phyloP scores from a whole-genome alignment of 2,888 invertebrate species.

The Parapristionchus giblindavisi region DNA sequence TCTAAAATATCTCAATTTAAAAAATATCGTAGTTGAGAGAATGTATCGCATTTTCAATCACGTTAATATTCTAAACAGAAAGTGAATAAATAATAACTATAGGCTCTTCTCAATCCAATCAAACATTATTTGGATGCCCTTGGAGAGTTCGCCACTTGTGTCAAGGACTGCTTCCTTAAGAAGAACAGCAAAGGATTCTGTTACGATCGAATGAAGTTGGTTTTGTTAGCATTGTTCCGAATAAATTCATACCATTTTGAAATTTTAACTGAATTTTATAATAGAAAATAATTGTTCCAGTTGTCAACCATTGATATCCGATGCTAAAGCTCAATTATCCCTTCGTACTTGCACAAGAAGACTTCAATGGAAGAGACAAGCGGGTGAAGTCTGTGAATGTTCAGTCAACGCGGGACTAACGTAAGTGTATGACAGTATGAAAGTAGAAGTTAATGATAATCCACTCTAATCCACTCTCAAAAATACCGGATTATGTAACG shows the following conservation, averaged over 20 bases:
- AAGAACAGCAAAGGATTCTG: constrained; percentile 64
- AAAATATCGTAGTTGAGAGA: background rate
- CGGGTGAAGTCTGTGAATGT: constrained; percentile 64
- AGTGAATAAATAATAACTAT: constrained; percentile 31
- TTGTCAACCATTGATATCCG: constrained; percentile 61
- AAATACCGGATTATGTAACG: no score
- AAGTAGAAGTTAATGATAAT: no score
- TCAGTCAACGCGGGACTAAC: constrained; percentile 62
- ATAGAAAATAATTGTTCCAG: constrained; percentile 39
- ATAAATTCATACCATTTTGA: no score
- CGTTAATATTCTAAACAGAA: no score
- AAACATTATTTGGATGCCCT: constrained; percentile 62
- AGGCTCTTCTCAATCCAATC: constrained; percentile 59
- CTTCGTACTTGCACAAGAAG: constrained; percentile 57
- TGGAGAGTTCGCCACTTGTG: constrained; percentile 61
- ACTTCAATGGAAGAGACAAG: constrained; percentile 64
- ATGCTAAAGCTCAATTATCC: constrained; percentile 60
- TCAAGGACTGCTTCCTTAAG: constrained; percentile 64
- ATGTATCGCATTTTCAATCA: no score
- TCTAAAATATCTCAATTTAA: no score
- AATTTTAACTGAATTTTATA: no score
- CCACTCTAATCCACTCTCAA: no score
- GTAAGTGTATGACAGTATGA: constrained; percentile 43
- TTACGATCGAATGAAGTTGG: constrained; percentile 59
- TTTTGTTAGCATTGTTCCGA: background rate